phyloP scores from a whole-genome alignment of 2,888 invertebrate genomes.

The Drosophila monieri region DNA sequence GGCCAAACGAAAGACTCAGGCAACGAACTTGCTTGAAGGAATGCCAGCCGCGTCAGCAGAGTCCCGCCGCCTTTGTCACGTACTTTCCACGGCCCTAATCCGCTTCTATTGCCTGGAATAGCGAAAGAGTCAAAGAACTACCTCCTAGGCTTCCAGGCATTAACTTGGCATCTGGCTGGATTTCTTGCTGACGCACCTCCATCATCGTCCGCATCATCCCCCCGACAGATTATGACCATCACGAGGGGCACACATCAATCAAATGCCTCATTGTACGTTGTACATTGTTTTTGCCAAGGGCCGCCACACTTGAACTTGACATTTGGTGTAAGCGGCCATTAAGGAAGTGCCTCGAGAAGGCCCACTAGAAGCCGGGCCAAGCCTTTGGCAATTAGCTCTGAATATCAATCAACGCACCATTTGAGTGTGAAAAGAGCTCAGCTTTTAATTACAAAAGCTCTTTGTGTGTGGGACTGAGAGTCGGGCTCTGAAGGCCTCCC shows the following conservation, averaged over 20 bases:
- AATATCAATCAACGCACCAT: slow-evolving; percentile 72
- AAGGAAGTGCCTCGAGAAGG: slow-evolving; percentile 56
- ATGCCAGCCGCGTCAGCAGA: neutral
- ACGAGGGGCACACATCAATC: slow-evolving; percentile 42
- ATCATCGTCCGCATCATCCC: slow-evolving; percentile 38
- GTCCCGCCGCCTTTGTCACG: slow-evolving; percentile 13
- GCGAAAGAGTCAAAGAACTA: slow-evolving; percentile 51
- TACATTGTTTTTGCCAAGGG: slow-evolving; percentile 37
- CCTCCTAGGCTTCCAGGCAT: slow-evolving; percentile 6
- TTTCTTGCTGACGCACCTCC: slow-evolving; percentile 49
- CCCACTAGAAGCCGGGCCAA: slow-evolving; percentile 37
- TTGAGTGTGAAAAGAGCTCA: slow-evolving; percentile 58
- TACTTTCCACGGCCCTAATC: slow-evolving; percentile 33
- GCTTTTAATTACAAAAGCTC: slow-evolving; percentile 67
- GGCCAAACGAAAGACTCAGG: slow-evolving; percentile 47
- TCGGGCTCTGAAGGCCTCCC: slow-evolving; percentile 64
- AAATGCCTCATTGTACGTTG: slow-evolving; percentile 43
- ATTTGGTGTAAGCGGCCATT: slow-evolving; percentile 46
- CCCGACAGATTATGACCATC: slow-evolving; percentile 26
- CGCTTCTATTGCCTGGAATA: slow-evolving; percentile 22
- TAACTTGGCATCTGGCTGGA: slow-evolving; percentile 11
- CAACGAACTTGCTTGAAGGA: slow-evolving; percentile 34
- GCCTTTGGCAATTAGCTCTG: slow-evolving; percentile 68
- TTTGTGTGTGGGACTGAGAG: slow-evolving; percentile 44
- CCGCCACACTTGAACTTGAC: slow-evolving; percentile 54